Conservation (phyloP, 2,888 invertebrate species). For the Tipula unca region DNA sequence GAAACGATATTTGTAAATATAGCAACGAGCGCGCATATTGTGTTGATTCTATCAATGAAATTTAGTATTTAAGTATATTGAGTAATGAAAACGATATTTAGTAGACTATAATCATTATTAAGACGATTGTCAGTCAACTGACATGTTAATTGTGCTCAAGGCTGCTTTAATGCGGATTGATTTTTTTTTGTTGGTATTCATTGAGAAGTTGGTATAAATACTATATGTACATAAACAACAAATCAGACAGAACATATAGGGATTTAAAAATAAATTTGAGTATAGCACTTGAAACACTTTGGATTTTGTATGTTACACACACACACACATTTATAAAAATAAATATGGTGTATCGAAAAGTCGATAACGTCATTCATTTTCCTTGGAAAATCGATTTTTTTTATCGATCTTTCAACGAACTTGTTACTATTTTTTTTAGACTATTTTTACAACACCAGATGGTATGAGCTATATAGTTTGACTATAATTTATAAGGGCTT, state of each 20-base stretch:
- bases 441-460: too few relatives aligned
- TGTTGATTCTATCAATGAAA: background rate
- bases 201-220: background rate
- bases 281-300: slow-evolving; percentile 14
- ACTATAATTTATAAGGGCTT: too few relatives aligned
- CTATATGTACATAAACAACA: background rate
- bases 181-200: background rate
- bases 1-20: background rate
- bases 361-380: background rate
- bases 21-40: background rate
- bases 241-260: background rate
- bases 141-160: background rate
- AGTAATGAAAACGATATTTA: background rate
- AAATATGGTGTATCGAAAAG: background rate
- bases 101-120: too few relatives aligned
- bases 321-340: background rate
- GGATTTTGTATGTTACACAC: background rate
- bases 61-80: background rate
- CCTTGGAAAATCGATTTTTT: background rate
- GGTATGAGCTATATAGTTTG: too few relatives aligned
- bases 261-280: background rate
- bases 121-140: background rate
- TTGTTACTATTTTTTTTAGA: too few relatives aligned
- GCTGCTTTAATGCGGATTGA: background rate
- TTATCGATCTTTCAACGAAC: background rate